A percentile compares a stretch with the other conserved stretches of the same genome.
phyloP scores from a whole-genome alignment of 2,113 vertebrate genomes.

The Eleginops maclovinus region DNA sequence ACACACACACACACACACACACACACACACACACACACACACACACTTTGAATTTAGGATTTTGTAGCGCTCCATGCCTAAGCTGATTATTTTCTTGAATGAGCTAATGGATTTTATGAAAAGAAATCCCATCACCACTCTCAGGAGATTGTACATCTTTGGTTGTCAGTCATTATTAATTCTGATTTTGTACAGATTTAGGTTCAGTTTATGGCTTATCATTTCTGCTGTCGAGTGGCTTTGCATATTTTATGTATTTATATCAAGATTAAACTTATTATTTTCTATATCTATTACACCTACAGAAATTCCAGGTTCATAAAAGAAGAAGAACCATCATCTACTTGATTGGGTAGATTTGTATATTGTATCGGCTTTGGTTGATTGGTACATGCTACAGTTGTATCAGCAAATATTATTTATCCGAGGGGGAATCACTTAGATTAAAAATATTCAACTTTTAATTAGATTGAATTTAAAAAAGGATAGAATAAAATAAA shows the following conservation, averaged over 20 bases:
- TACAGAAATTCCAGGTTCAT: not conserved
- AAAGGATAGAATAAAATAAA: no score
- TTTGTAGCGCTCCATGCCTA: conserved; percentile 6
- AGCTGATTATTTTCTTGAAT: conserved; percentile 44
- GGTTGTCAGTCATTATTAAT: conserved; percentile 51
- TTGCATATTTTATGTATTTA: conserved; percentile 24
- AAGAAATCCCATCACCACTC: conserved; percentile 27
- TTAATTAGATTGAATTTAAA: no score
- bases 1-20: not conserved
- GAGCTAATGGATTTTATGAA: conserved; percentile 52
- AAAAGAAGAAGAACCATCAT: no score
- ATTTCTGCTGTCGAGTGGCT: conserved; percentile 8
- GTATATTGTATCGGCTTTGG: no score
- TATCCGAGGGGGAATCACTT: no score
- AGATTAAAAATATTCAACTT: no score
- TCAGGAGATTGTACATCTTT: conserved; percentile 12
- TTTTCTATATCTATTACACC: no score
- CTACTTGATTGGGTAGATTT: no score
- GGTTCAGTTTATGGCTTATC: not conserved
- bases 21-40: not conserved
- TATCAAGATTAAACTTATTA: not conserved
- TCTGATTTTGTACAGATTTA: conserved; percentile 30
- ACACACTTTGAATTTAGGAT: conserved; percentile 2
- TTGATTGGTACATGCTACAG: no score
- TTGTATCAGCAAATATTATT: no score